phyloP scores from a whole-genome alignment of 2,113 vertebrate genomes.

The Zapornia atra region DNA sequence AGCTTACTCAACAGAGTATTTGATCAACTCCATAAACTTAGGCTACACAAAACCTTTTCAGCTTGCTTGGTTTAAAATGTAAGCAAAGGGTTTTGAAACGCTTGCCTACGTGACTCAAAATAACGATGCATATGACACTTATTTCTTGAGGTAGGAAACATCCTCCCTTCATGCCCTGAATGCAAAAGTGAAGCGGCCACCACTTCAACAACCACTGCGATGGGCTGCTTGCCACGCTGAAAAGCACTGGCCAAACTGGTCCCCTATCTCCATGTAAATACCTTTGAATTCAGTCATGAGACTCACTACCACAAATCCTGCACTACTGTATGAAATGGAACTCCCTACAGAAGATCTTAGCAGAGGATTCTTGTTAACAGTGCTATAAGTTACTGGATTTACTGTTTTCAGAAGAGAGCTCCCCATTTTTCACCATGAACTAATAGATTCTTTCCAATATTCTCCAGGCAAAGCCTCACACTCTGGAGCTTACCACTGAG shows the following conservation, averaged over 20 bases:
- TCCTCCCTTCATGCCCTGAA: background rate
- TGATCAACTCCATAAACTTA: background rate
- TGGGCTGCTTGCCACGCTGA: background rate
- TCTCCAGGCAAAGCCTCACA: background rate
- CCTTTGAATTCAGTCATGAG: background rate
- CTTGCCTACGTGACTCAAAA: background rate
- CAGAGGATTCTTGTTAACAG: background rate
- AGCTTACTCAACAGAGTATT: background rate
- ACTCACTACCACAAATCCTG: background rate
- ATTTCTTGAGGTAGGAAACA: background rate
- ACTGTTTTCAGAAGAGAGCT: background rate
- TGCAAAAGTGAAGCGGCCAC: background rate
- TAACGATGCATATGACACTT: background rate
- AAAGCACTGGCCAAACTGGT: background rate
- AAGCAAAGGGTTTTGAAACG: background rate
- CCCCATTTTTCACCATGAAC: background rate
- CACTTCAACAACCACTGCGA: background rate
- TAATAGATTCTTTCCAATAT: background rate
- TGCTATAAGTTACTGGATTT: background rate
- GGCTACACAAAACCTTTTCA: background rate
- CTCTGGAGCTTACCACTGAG: constrained; percentile 82
- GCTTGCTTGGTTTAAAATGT: background rate
- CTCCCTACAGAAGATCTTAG: background rate
- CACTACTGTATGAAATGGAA: background rate
- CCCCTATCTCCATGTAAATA: background rate